These are phyloP conservation scores for Pseudorhombus dupliciocellatus DNA, from an alignment of 2,113 vertebrate species.

Conservation along the genomic window DNA sequence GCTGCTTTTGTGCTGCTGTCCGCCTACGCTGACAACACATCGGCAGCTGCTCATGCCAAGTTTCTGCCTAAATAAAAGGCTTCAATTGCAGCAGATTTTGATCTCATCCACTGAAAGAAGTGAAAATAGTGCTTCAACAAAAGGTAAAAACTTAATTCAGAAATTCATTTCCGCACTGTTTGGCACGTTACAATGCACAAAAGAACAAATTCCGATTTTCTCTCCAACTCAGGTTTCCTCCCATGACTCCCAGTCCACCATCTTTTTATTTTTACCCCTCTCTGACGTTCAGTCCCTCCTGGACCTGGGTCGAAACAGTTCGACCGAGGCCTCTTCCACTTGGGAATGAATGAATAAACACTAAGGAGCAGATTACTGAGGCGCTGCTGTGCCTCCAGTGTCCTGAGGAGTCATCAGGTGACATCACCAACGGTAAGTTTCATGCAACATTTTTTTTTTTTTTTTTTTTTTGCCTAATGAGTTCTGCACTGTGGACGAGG, in stretches of 20 bases:
- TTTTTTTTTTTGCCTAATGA: no score
- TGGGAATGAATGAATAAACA: constrained; percentile 46
- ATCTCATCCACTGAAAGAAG: background rate
- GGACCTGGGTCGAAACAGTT: constrained; percentile 37
- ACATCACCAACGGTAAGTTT: no score
- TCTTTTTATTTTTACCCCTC: background rate
- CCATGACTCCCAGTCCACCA: constrained; percentile 13
- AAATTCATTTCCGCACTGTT: background rate
- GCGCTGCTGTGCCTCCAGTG: no score
- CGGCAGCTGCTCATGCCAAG: constrained; percentile 20
- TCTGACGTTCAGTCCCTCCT: constrained; percentile 24
- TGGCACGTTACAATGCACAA: background rate
- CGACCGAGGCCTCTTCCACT: constrained; percentile 35
- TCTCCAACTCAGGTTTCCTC: constrained; percentile 11
- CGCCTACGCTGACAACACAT: constrained; percentile 48
- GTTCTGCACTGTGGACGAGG: no score
- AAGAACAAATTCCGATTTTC: background rate
- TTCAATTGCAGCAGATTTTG: constrained; percentile 2
- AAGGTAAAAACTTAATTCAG: background rate
- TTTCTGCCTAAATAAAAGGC: constrained; percentile 28
- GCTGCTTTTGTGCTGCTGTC: constrained; percentile 25
- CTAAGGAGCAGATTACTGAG: no score
- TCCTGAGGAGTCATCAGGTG: background rate
- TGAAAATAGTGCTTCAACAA: background rate
- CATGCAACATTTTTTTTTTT: no score